phyloP scores from a whole-genome alignment of 53 echinoderm and acorn worm genomes.

The Henricia sp. region DNA sequence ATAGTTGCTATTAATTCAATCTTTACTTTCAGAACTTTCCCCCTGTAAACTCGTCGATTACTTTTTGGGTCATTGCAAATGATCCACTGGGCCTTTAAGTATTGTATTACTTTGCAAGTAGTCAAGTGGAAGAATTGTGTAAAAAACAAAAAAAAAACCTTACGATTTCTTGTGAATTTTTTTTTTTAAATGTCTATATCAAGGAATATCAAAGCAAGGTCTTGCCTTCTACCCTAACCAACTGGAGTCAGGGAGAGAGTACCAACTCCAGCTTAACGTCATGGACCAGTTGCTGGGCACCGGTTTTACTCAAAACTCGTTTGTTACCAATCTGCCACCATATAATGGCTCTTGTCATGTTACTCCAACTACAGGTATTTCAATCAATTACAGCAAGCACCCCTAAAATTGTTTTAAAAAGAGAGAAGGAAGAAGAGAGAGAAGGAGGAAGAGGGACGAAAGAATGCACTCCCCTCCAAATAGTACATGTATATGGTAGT shows the following conservation, averaged over 20 bases:
- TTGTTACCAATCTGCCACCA: slow-evolving; percentile 74
- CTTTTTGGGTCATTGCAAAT: no score
- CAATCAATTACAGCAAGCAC: neutral
- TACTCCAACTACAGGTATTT: slow-evolving; percentile 44
- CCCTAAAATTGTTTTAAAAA: neutral
- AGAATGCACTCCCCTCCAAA: no score
- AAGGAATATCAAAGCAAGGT: slow-evolving; percentile 67
- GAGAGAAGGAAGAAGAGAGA: neutral
- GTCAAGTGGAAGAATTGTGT: no score
- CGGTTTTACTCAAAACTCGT: slow-evolving; percentile 60
- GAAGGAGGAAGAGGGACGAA: neutral
- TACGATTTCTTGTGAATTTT: no score
- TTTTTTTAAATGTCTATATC: no score
- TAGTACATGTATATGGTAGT: no score
- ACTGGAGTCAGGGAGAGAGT: slow-evolving; percentile 57
- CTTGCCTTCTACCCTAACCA: slow-evolving; percentile 48
- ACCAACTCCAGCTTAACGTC: slow-evolving; percentile 53
- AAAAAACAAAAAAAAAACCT: no score
- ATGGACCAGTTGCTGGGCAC: slow-evolving; percentile 13
- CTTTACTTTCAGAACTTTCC: no score
- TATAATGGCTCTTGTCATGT: slow-evolving; percentile 63
- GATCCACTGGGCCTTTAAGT: no score
- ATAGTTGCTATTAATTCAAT: no score
- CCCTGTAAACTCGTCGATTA: no score
- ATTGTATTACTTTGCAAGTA: no score